Evolutionary conservation across 1,140 invertebrate species (phyloP).

Genomic region (Bombus breviceps): DNA sequence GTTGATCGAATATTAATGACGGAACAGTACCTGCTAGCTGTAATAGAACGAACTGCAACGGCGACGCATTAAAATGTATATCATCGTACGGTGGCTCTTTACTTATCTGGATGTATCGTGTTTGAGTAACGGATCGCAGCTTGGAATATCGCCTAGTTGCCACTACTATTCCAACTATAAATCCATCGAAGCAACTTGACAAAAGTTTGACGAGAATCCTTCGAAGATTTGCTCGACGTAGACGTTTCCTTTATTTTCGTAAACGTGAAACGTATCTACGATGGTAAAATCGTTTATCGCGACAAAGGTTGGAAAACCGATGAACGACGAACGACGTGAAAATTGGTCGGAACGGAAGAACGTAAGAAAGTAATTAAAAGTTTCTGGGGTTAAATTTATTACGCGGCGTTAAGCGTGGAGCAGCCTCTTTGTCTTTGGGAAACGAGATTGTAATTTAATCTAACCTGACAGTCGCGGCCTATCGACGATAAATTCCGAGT

Average conservation of each 20-base stretch:
- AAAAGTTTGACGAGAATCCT: not conserved
- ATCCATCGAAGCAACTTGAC: not conserved
- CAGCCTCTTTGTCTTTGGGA: slow-evolving; percentile 13
- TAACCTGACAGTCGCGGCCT: slow-evolving; percentile 28
- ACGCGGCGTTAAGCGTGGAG: slow-evolving; percentile 7
- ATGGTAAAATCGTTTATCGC: too few species aligned
- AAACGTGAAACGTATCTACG: too few species aligned
- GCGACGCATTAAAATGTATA: slow-evolving; percentile 60
- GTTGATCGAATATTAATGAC: slow-evolving; percentile 69
- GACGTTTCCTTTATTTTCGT: too few species aligned
- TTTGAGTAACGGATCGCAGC: slow-evolving; percentile 53
- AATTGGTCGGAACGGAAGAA: too few species aligned
- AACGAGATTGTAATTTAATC: slow-evolving; percentile 59
- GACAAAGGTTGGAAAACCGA: too few species aligned
- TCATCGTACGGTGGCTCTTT: slow-evolving; percentile 17
- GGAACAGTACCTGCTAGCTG: slow-evolving; percentile 50
- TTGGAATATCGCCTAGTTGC: not conserved
- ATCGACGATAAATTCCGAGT: slow-evolving; percentile 68
- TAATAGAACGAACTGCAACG: slow-evolving; percentile 53
- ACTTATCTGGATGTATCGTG: slow-evolving; percentile 40
- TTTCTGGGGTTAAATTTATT: slow-evolving; percentile 31
- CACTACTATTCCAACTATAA: too few species aligned
- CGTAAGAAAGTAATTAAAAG: slow-evolving; percentile 26
- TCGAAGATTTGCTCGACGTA: too few species aligned
- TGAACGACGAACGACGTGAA: too few species aligned